phyloP scores from a whole-genome alignment of 1,140 invertebrate genomes.

The Lethrus apterus region DNA sequence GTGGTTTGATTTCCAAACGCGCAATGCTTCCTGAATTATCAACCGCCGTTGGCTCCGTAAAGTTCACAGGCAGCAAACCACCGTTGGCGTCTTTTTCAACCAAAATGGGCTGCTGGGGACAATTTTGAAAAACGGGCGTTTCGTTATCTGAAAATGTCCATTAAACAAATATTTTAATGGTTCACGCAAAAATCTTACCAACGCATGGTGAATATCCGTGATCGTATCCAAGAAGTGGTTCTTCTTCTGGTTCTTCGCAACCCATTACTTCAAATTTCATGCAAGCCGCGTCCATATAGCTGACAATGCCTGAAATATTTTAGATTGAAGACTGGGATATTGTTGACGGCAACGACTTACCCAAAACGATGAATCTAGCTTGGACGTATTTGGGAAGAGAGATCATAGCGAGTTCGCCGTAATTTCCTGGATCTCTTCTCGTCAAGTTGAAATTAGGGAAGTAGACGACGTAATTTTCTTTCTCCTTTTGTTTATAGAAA shows the following conservation, averaged over 20 bases:
- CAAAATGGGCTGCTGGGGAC: slow-evolving; percentile 84
- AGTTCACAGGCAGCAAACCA: slow-evolving; percentile 81
- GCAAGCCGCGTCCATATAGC: slow-evolving; percentile 94
- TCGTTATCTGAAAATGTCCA: slow-evolving; percentile 66
- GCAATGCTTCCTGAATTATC: slow-evolving; percentile 94
- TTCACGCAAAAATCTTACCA: slow-evolving; percentile 49
- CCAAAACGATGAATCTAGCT: slow-evolving; percentile 86
- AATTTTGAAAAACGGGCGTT: slow-evolving; percentile 93
- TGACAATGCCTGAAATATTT: slow-evolving; percentile 68
- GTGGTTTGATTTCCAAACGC: slow-evolving; percentile 81
- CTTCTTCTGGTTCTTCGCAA: slow-evolving; percentile 74
- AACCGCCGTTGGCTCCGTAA: slow-evolving; percentile 83
- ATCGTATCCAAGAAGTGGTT: slow-evolving; percentile 85
- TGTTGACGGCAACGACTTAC: slow-evolving; percentile 29
- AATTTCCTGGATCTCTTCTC: slow-evolving; percentile 88
- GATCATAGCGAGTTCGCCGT: slow-evolving; percentile 92
- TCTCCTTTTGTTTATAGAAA: slow-evolving; percentile 92
- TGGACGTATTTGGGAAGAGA: slow-evolving; percentile 87
- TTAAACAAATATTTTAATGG: no score
- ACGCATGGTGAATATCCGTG: slow-evolving; percentile 91
- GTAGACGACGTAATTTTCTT: slow-evolving; percentile 91
- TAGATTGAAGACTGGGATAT: not conserved
- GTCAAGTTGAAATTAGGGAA: slow-evolving; percentile 94
- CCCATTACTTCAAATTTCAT: slow-evolving; percentile 95
- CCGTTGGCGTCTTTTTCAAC: slow-evolving; percentile 82